Conservation (phyloP, 1,140 invertebrate genomes). For the Brachionus asplanchnoidis region DNA sequence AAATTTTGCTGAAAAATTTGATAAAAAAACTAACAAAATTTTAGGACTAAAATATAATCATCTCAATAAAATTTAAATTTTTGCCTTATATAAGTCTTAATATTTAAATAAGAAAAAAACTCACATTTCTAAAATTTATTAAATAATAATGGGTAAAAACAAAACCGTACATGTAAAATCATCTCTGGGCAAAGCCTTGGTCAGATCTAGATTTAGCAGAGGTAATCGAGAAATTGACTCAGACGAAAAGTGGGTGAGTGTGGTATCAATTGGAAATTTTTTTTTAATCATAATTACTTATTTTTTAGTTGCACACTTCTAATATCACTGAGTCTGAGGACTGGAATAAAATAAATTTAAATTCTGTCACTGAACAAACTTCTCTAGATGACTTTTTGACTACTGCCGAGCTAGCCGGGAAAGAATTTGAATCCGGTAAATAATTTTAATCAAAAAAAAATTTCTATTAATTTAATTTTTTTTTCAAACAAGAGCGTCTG, state of each 20-base stretch:
- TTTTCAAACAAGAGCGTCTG: conserved; percentile 71
- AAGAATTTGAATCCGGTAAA: conserved; percentile 70
- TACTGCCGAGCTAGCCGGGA: conserved; percentile 84
- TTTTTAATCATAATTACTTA: neutral
- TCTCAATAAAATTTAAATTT: neutral
- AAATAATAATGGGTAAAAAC: conserved; percentile 21
- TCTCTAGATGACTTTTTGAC: conserved; percentile 90
- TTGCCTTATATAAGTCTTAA: neutral
- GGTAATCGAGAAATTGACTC: neutral
- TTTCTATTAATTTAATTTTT: neutral
- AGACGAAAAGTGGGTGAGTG: conserved; percentile 28
- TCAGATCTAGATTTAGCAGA: conserved; percentile 18
- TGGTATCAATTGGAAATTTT: neutral
- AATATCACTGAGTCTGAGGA: conserved; percentile 83
- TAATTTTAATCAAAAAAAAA: conserved; percentile 19
- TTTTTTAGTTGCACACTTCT: conserved; percentile 70
- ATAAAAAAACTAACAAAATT: neutral
- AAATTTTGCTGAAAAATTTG: neutral
- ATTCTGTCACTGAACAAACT: conserved; percentile 86
- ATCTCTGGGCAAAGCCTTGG: conserved; percentile 17
- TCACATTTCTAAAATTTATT: neutral
- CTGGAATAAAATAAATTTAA: conserved; percentile 76
- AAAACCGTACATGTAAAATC: neutral
- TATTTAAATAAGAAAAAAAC: neutral
- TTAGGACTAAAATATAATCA: neutral